Evolutionary conservation across 2,113 vertebrate species (phyloP), one percentile per base, ranked within the genome.

Genomic region (Melanotaenia duboulayi): DNA sequence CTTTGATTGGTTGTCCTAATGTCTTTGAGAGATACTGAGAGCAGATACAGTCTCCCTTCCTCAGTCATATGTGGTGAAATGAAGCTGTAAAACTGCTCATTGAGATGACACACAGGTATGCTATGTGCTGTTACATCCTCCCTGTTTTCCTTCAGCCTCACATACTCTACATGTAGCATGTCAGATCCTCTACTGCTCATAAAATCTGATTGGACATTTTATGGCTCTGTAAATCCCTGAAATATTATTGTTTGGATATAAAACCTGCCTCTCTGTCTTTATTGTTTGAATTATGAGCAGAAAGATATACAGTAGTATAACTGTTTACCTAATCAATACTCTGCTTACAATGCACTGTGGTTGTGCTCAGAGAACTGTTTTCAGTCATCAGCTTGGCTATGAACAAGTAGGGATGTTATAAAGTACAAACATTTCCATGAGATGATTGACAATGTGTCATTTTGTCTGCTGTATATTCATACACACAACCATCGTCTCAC

Each of bases 61-160:
- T 71, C 58, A 71, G 19, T 76, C 56, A 55, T 50, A 48, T 60
- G 37, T 71, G 77, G 85, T 82, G 79, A 89, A 88, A 78, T 83
- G 48, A 72, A 81, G 65, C 71, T 82, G 69, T 89, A 77, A 84
- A 88, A 77, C 57, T 42, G 32, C 39, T 70, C 44, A 58, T 64
- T 67, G 77, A 73, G 57, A 55, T 74, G 65, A 58, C 67, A 72
- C 54, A 72, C 6, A 3, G 3, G 32, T 9, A 1, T 35, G 32
- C 25, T 23, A 71, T 14, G 16, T 3, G 32, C 46, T 42, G 14
- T 63, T 74, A 20, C 19, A 65, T 28, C 5, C n/a, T 22, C 50
- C n/a, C 22, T 44, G 44, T n/a, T 9, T 35, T 35, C 32, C 32
- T 35, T 35, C 32, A 35, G 32, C 9, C 23, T 62, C 50, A 20